phyloP scores from a whole-genome alignment of 2,113 vertebrate genomes.

The Helogale parvula region DNA sequence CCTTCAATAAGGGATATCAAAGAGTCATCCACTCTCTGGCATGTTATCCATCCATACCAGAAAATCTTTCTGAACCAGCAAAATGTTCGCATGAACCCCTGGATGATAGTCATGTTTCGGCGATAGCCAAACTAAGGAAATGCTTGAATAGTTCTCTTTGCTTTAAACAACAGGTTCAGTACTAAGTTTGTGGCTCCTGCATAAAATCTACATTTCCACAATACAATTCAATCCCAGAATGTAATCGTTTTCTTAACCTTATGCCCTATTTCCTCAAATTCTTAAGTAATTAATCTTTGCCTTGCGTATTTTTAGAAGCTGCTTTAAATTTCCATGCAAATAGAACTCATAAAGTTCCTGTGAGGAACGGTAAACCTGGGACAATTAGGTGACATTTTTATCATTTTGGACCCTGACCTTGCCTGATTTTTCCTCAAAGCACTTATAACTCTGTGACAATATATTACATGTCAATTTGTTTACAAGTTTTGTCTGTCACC shows the following conservation, averaged over 20 bases:
- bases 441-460: background rate
- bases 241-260: background rate
- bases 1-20: background rate
- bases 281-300: background rate
- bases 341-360: background rate
- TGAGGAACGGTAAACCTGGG: background rate
- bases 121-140: background rate
- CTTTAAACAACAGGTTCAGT: background rate
- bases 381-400: background rate
- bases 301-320: background rate
- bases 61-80: background rate
- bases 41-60: rapidly evolving
- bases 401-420: background rate
- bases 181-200: background rate
- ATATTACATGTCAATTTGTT: background rate
- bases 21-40: background rate
- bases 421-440: background rate
- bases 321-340: conserved; percentile 1
- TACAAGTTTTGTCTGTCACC: background rate
- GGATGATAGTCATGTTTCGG: background rate
- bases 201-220: background rate
- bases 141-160: background rate
- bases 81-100: background rate
- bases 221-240: background rate
- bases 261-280: background rate